Conservation (phyloP, 2,113 vertebrate species). For the Labrus mixtus region DNA sequence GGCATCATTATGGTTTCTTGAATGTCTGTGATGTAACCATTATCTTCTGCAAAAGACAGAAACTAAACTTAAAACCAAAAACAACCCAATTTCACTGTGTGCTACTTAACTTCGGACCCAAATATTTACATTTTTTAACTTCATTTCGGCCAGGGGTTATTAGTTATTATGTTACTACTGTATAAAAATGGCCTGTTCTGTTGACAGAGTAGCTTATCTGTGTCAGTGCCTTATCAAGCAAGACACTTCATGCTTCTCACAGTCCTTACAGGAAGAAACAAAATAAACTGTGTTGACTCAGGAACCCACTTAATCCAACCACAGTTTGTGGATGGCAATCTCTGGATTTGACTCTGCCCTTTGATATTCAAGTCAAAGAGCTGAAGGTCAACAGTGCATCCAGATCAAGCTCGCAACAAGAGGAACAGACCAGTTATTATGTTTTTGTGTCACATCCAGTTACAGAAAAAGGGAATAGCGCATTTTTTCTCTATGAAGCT, state of each 20-base stretch:
- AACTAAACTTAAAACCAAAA: constrained; percentile 29
- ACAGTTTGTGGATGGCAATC: constrained; percentile 49
- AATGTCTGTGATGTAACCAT: constrained; percentile 28
- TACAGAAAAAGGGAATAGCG: constrained; percentile 60
- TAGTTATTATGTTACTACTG: constrained; percentile 23
- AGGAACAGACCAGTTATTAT: constrained; percentile 30
- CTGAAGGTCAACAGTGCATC: constrained; percentile 34
- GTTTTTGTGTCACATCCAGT: constrained; percentile 50
- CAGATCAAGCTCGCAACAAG: constrained; percentile 30
- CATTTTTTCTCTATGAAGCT: constrained; percentile 40
- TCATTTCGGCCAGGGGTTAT: constrained; percentile 17
- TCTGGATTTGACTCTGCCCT: constrained; percentile 42
- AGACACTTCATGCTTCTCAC: constrained; percentile 68
- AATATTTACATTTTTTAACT: constrained; percentile 12
- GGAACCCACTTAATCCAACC: constrained; percentile 67
- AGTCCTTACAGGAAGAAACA: constrained; percentile 48
- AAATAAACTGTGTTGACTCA: constrained; percentile 66
- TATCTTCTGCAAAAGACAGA: constrained; percentile 42
- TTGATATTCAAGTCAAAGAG: constrained; percentile 49
- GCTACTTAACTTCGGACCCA: constrained; percentile 8
- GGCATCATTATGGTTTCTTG: constrained; percentile 37
- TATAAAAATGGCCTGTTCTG: constrained; percentile 40
- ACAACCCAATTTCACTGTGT: constrained; percentile 18
- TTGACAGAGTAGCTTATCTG: constrained; percentile 65
- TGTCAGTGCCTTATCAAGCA: constrained; percentile 84